Base-by-base conservation (phyloP, 2,797 vertebrate species). In the Etheostoma nigrum region DNA sequence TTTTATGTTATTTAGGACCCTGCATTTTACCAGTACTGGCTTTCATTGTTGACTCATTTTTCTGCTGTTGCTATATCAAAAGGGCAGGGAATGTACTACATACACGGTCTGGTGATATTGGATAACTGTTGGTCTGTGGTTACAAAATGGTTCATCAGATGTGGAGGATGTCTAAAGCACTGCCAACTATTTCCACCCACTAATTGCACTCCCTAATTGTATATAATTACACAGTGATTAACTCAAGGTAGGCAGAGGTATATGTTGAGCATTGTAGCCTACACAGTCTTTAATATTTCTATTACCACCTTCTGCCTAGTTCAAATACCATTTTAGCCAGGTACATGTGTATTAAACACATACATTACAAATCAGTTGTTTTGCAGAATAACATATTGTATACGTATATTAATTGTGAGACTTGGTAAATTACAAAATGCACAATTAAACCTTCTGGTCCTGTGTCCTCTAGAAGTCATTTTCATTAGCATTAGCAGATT, bases 1-100 rank as follows among this genome's bases (percentile, higher is more conserved):
- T 88, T 84, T 88, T 75, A 86, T 82, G 80, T 89, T 81, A 87
- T 90, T 85, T 87, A 55, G 58, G 59, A 62, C 76, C 64, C 75
- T 62, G 72, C 54, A 47, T 80, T 82, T 75, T 58, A 59, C 53
- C 69, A 65, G 30, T 23, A 18, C 48, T 45, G 61, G 44, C 45
- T 44, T 55, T 55, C 67, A 71, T 73, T 84, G 83, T 81, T 76
- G 59, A 75, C 59, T 77, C 58, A 11, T 19, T 72, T 42, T 57
- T 64, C 27, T 64, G 72, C 59, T 54, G 48, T 67, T 69, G 30
- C 67, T 54, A 4, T 61, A 59, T 84, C 53, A 69, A 72, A 86
- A 70, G 4, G 30, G 33, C 45, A 45, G 9, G 3, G 36, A 61
- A 60, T 74, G 27, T 21, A 36, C 54, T 59, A 57, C 64, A n/a